phyloP scores from a whole-genome alignment of 2,113 vertebrate species.

The Ciconia boyciana region DNA sequence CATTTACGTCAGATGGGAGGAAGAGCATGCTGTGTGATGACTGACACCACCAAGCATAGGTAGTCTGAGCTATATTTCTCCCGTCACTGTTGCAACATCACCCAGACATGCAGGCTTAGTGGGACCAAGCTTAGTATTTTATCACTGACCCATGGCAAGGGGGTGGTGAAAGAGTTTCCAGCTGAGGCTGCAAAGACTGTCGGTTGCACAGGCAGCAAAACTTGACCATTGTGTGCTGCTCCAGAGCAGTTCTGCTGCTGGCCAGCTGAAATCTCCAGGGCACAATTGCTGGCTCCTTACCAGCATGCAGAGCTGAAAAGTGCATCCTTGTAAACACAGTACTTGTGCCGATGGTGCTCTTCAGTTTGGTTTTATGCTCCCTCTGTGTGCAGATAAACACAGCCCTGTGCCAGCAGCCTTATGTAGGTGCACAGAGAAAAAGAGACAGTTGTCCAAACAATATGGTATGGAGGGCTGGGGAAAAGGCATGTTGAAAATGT shows the following conservation, averaged over 20 bases:
- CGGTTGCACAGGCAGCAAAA: neutral
- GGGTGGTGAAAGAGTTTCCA: neutral
- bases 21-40: neutral
- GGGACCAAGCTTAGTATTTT: neutral
- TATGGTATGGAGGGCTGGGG: neutral
- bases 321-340: neutral
- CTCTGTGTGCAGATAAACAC: neutral
- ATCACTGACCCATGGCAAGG: neutral
- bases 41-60: neutral
- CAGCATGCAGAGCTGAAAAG: neutral
- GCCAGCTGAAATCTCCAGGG: neutral
- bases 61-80: neutral
- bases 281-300: neutral
- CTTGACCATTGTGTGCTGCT: neutral
- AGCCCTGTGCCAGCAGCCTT: neutral
- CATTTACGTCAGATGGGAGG: neutral
- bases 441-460: neutral
- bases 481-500: conserved; percentile 54
- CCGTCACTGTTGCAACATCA: fast-evolving
- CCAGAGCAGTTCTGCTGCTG: neutral
- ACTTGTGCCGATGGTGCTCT: fast-evolving
- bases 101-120: neutral
- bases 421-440: neutral
- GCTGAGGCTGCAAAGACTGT: neutral
- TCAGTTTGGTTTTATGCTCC: neutral